Conservation (phyloP, 2,797 vertebrate species). For the Orestias chungarensis region DNA sequence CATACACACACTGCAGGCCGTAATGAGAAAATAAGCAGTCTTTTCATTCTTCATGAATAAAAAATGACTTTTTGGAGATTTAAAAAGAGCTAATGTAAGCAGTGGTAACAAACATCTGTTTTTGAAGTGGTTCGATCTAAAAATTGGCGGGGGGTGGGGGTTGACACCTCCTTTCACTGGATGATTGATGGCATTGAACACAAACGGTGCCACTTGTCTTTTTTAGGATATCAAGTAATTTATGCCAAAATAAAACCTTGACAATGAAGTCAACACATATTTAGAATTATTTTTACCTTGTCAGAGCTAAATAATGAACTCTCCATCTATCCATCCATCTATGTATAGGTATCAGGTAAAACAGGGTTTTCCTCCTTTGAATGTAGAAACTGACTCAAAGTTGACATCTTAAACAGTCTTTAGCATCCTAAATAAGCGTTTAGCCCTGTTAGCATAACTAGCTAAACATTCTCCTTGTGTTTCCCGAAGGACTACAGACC, state of each 20-base stretch:
- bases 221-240: conserved; percentile 23
- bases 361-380: neutral
- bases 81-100: conserved; percentile 48
- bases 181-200: conserved; percentile 49
- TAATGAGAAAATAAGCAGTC: conserved; percentile 69
- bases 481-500: neutral
- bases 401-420: neutral
- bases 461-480: neutral
- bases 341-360: too few relatives aligned
- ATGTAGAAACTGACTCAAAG: too few relatives aligned
- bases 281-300: conserved; percentile 12
- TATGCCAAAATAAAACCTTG: conserved; percentile 28
- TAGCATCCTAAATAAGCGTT: neutral
- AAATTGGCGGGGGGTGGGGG: conserved; percentile 8
- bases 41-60: conserved; percentile 62
- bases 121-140: conserved; percentile 49
- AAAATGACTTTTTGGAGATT: conserved; percentile 56
- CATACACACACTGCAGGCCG: conserved; percentile 45
- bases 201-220: conserved; percentile 24
- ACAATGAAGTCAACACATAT: conserved; percentile 1
- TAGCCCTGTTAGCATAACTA: neutral
- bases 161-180: conserved; percentile 38
- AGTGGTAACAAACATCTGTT: conserved; percentile 45
- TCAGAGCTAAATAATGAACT: too few relatives aligned
- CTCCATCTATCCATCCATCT: too few relatives aligned